phyloP scores from a whole-genome alignment of 1,140 invertebrate genomes.

The Chionoecetes opilio region DNA sequence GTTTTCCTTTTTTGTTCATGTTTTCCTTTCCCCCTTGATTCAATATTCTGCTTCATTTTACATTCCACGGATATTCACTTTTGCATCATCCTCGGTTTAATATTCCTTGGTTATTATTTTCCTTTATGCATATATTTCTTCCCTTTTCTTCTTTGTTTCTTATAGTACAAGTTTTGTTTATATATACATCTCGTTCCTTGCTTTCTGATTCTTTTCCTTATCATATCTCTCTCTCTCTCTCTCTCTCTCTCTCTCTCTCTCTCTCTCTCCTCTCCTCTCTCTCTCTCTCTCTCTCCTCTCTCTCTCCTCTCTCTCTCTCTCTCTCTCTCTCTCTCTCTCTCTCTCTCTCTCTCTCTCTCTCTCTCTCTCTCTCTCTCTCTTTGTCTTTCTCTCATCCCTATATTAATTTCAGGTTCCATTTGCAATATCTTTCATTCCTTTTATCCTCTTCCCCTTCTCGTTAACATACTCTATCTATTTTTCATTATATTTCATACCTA shows the following conservation, averaged over 20 bases:
- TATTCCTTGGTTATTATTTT: neutral
- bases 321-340: neutral
- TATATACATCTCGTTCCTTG: no score
- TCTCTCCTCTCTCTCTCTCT: neutral
- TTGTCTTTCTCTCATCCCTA: neutral
- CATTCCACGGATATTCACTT: no score
- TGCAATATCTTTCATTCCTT: no score
- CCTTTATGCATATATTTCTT: neutral
- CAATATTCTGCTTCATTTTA: neutral
- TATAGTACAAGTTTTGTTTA: no score
- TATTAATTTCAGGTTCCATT: neutral
- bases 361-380: neutral
- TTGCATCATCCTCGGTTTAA: neutral
- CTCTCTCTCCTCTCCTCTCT: neutral
- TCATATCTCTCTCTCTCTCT: neutral
- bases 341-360: conserved; percentile 17
- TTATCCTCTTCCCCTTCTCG: no score
- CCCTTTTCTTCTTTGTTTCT: no score
- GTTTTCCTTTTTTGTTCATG: no score
- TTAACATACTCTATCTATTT: no score
- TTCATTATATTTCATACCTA: no score
- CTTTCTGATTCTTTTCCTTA: no score
- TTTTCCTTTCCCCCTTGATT: neutral
- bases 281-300: no score
- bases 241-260: neutral